Conservation (phyloP, 2,797 vertebrate species). For the Muscicapa comitata region DNA sequence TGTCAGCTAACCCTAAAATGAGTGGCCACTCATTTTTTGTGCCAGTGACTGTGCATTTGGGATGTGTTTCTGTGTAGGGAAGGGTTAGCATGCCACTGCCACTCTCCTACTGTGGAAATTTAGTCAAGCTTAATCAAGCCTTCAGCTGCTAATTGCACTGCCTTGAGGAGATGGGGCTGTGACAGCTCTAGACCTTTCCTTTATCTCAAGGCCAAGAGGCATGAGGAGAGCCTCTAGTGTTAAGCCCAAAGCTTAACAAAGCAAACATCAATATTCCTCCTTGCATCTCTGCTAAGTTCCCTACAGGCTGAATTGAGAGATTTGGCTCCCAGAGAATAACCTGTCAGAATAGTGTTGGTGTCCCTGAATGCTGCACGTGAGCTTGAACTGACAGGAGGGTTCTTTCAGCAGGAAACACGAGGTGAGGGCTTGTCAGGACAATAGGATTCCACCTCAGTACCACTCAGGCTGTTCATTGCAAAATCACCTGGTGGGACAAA, state of each 20-base stretch:
- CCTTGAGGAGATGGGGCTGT: background rate
- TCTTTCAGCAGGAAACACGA: background rate
- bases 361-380: background rate
- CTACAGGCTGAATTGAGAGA: background rate
- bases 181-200: background rate
- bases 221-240: background rate
- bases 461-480: background rate
- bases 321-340: background rate
- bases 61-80: background rate
- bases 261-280: background rate
- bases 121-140: background rate
- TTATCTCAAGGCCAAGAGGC: background rate
- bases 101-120: background rate
- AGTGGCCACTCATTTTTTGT: background rate
- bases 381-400: background rate
- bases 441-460: background rate
- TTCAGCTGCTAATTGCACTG: background rate
- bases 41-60: background rate
- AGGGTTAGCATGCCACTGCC: background rate
- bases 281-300: background rate
- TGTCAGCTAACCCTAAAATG: background rate
- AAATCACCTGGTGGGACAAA: conserved; percentile 22
- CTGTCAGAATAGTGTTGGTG: background rate
- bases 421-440: background rate
- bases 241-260: background rate